Evolutionary conservation across 2,113 vertebrate species (phyloP).

Genomic region (Puma concolor): DNA sequence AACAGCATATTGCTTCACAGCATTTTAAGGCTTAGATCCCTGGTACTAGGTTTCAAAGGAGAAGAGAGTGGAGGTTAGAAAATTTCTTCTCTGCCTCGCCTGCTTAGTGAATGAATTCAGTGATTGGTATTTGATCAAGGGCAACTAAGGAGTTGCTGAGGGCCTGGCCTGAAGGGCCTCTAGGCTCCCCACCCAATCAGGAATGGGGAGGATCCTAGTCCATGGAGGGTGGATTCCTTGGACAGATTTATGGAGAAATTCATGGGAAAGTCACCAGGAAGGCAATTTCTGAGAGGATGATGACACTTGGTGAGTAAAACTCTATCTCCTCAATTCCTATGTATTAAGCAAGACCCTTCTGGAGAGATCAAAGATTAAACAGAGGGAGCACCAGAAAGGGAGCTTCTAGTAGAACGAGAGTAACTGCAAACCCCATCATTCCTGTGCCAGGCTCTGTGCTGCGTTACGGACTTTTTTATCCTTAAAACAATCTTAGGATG

Average conservation of each 20-base stretch:
- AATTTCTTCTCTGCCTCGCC: background rate
- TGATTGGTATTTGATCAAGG: slow-evolving; percentile 7
- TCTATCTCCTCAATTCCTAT: background rate
- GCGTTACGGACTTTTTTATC: background rate
- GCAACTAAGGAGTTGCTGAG: background rate
- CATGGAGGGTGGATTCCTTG: background rate
- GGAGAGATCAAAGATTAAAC: background rate
- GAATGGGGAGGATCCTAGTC: background rate
- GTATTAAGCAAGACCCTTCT: slow-evolving; percentile 30
- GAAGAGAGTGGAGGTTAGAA: background rate
- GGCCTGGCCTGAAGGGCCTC: background rate
- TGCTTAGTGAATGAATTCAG: background rate
- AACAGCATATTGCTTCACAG: background rate
- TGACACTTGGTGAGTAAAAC: slow-evolving; percentile 1
- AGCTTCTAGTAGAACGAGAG: background rate
- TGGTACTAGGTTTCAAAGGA: background rate
- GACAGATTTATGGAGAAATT: background rate
- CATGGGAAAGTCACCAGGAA: slow-evolving; percentile 25
- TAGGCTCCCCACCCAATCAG: background rate
- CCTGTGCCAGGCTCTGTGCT: background rate
- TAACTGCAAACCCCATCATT: background rate
- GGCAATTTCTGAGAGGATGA: background rate
- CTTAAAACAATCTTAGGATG: background rate
- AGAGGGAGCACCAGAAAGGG: background rate
- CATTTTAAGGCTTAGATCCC: background rate